Conservation (phyloP, 2,888 invertebrate species). For the Mimas tiliae region DNA sequence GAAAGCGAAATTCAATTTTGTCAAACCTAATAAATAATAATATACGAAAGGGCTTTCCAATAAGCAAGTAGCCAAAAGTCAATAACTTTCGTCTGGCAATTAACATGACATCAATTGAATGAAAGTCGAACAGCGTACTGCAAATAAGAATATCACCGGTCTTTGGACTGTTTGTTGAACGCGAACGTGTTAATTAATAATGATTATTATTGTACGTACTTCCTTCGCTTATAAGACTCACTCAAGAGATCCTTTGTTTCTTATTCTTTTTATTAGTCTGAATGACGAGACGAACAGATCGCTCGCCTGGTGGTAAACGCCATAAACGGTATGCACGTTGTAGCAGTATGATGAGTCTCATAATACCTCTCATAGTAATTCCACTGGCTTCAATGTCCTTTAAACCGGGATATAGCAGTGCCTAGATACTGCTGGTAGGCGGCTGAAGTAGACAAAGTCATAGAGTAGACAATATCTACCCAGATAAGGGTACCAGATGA, state of each 20-base stretch:
- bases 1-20: background rate
- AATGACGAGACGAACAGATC: too few relatives aligned
- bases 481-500: too few relatives aligned
- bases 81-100: conserved; percentile 11
- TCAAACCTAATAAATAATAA: background rate
- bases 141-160: background rate
- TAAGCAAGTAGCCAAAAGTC: conserved; percentile 8
- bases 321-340: too few relatives aligned
- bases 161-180: conserved; percentile 10
- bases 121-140: background rate
- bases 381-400: too few relatives aligned
- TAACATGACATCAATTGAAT: conserved; percentile 16
- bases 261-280: too few relatives aligned
- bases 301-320: too few relatives aligned
- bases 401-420: too few relatives aligned
- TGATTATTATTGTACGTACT: background rate
- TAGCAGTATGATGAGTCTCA: too few relatives aligned
- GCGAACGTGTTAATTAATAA: conserved; percentile 8
- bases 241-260: background rate
- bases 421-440: too few relatives aligned
- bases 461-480: too few relatives aligned
- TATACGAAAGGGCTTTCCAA: conserved; percentile 12
- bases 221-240: background rate
- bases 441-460: too few relatives aligned
- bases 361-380: too few relatives aligned